Evolutionary conservation across 2,888 invertebrate genomes (phyloP).

Genomic region (Oscheius onirici): DNA sequence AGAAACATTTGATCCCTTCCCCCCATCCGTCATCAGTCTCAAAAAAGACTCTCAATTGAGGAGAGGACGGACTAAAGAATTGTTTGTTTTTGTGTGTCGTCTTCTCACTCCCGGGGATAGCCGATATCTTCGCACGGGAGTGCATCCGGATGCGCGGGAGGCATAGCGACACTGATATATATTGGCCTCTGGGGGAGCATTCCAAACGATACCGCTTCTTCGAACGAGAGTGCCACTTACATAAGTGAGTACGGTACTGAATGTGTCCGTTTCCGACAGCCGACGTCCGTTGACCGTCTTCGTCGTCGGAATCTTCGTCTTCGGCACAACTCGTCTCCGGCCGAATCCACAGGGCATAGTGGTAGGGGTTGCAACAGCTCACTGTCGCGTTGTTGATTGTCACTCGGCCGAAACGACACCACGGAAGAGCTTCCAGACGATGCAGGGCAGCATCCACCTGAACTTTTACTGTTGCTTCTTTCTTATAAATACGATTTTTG

Average conservation of each 20-base stretch:
- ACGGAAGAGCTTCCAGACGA: constrained; percentile 69
- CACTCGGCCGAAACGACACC: constrained; percentile 70
- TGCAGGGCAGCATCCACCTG: constrained; percentile 69
- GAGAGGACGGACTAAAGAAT: neutral
- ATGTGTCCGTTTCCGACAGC: constrained; percentile 33
- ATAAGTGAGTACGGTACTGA: constrained; percentile 27
- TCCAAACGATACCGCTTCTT: neutral
- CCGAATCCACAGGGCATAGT: constrained; percentile 69
- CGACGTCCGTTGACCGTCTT: constrained; percentile 18
- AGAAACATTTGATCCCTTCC: too few species aligned
- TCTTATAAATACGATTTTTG: too few species aligned
- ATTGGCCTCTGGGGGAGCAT: constrained; percentile 23
- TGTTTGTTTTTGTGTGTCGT: constrained; percentile 16
- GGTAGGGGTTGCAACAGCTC: constrained; percentile 70
- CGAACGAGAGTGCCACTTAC: constrained; percentile 16
- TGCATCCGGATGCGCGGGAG: constrained; percentile 29
- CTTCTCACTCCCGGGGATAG: neutral
- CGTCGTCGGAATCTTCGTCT: constrained; percentile 42
- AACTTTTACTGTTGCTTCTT: neutral
- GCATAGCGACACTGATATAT: constrained; percentile 32
- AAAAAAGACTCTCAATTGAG: too few species aligned
- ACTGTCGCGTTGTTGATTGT: constrained; percentile 70
- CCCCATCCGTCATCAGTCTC: neutral
- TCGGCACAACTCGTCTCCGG: constrained; percentile 54
- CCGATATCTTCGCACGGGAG: constrained; percentile 22